Evolutionary conservation across 92 coral and sea anemone species (phyloP).

Genomic region (Epizoanthus ramosus): DNA sequence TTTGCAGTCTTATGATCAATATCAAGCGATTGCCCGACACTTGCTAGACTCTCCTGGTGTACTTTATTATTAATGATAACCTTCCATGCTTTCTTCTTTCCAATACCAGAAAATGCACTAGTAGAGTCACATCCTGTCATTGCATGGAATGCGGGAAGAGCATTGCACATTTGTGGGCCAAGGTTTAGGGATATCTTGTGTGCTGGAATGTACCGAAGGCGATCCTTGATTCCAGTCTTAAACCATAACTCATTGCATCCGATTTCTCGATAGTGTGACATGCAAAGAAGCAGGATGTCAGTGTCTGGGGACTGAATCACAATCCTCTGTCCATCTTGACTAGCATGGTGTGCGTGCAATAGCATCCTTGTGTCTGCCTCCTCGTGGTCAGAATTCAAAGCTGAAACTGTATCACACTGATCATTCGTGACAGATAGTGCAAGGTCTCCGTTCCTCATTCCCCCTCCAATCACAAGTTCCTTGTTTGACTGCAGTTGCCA

Average conservation of each 20-base stretch:
- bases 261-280: constrained; percentile 42
- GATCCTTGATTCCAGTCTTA: constrained; percentile 52
- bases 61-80: neutral
- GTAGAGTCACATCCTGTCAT: constrained; percentile 11
- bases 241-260: constrained; percentile 56
- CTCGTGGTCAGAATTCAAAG: constrained; percentile 61
- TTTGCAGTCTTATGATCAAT: neutral
- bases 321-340: neutral
- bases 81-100: neutral
- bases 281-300: constrained; percentile 48
- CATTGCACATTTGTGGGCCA: neutral
- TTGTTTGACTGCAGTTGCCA: constrained; percentile 5
- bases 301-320: constrained; percentile 66
- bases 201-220: constrained; percentile 40
- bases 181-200: constrained; percentile 15
- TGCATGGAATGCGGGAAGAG: constrained; percentile 12
- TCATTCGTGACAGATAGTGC: constrained; percentile 48
- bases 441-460: constrained; percentile 48
- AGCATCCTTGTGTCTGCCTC: constrained; percentile 70
- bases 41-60: neutral
- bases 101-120: constrained; percentile 1
- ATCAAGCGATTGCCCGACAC: neutral
- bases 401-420: too few relatives aligned
- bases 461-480: constrained; percentile 55
- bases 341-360: constrained; percentile 54